Conservation (phyloP, 2,797 vertebrate genomes). For the Bovichtus variegatus region DNA sequence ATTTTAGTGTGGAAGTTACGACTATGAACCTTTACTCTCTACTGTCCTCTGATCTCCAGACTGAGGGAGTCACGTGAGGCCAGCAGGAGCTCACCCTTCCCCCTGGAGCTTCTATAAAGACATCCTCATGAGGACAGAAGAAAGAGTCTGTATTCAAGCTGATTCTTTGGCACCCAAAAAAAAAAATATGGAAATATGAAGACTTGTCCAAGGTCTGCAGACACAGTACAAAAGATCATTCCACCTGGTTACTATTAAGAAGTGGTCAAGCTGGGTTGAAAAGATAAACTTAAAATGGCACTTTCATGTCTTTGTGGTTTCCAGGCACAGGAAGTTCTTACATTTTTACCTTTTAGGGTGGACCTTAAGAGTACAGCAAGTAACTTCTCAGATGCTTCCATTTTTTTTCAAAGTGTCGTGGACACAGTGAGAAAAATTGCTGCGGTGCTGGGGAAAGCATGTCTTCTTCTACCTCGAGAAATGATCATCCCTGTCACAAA, state of each 20-base stretch:
- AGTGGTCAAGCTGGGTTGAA: slow-evolving; percentile 37
- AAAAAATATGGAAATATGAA: slow-evolving; percentile 14
- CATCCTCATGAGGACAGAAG: slow-evolving; percentile 3
- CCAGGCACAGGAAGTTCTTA: slow-evolving; percentile 30
- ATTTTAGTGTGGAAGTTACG: neutral
- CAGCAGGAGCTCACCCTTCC: slow-evolving; percentile 1
- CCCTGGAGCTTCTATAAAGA: slow-evolving; percentile 30
- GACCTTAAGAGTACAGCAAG: slow-evolving; percentile 30
- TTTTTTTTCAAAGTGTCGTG: slow-evolving; percentile 37
- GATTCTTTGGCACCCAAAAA: slow-evolving; percentile 15
- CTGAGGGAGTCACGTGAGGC: neutral
- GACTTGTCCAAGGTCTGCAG: slow-evolving; percentile 29
- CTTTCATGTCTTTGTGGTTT: slow-evolving; percentile 69
- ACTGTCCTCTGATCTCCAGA: slow-evolving; percentile 9
- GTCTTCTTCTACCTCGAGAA: slow-evolving; percentile 23
- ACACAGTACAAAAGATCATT: slow-evolving; percentile 26
- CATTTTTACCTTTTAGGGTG: slow-evolving; percentile 22
- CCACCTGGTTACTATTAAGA: slow-evolving; percentile 31
- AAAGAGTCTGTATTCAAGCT: slow-evolving; percentile 26
- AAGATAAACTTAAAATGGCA: slow-evolving; percentile 65
- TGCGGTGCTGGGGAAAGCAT: neutral
- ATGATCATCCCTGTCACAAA: neutral
- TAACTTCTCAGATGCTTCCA: slow-evolving; percentile 31
- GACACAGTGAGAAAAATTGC: slow-evolving; percentile 13
- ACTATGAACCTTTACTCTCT: slow-evolving; percentile 11